Base-by-base conservation (phyloP, 2,113 vertebrate species). In the Meriones unguiculatus region DNA sequence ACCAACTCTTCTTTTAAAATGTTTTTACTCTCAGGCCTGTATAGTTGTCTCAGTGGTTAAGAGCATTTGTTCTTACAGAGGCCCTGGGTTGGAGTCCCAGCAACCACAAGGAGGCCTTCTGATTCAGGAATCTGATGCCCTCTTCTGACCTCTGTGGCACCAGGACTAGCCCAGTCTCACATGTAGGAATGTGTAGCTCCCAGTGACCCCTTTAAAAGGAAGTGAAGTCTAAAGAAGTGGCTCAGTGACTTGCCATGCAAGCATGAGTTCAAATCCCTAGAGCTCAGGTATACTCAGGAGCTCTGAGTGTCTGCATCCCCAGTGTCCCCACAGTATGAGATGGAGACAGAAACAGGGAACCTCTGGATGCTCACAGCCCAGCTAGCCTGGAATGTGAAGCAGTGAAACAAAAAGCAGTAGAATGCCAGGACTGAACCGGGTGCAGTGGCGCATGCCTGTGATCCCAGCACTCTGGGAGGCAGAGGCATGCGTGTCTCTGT, bases 141-240 rank as follows among this genome's bases (percentile, higher is more conserved):
- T 46, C 46, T 46, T 46, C 46, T 46, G 46, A 46, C 46, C 46
- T 46, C 46, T 46, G 46, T 46, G 46, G 72, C 35, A 92, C 46
- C 1, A 90, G 72, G 28, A 54, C 38, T 89, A 73, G 85, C 24
- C 38, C 30, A 54, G 59, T 50, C 57, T 96, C 35, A 95, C 75
- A 20, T 32, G 30, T n/a, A 90, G 78, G 69, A 86, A 87, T 91
- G 77, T 80, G 65, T 65, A 28, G 41, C 80, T 87, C 9, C 81
- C 78, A 81, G 86, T 85, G 87, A 94, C 50, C 38, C 24, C 54
- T 93, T 81, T 82, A 80, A 64, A 64, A 95, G 30, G 28, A 67
- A 67, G 82, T 65, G 28, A 65, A 62, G 38, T 18, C 25, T 18
- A 20, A 62, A 65, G 59, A 32, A 30, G 25, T 1, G 2, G 15